These are phyloP conservation scores for Peromyscus aztecus DNA, from an alignment of 2,797 vertebrate species.

Conservation along the genomic window DNA sequence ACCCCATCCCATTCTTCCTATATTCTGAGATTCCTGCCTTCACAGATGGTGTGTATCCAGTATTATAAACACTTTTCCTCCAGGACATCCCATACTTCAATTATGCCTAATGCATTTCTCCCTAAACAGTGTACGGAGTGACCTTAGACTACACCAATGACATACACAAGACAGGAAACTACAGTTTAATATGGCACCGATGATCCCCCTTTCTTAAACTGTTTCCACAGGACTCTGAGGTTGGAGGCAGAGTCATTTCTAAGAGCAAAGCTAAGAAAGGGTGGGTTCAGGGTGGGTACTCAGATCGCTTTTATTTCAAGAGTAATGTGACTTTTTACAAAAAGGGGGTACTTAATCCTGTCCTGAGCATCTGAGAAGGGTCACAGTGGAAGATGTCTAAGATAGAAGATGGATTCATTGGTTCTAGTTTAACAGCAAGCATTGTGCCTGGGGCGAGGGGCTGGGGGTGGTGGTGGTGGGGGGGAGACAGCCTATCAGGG, in stretches of 20 bases:
- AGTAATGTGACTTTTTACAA: background rate
- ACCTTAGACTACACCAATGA: background rate
- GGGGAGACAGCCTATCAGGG: accelerated
- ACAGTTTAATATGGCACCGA: background rate
- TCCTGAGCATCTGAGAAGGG: background rate
- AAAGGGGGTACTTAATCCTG: background rate
- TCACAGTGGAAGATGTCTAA: background rate
- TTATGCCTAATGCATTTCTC: background rate
- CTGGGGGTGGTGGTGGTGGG: no score
- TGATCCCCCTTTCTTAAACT: background rate
- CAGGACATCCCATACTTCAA: background rate
- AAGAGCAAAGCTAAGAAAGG: background rate
- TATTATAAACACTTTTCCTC: background rate
- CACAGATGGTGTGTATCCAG: background rate
- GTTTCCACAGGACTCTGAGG: background rate
- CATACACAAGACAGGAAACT: background rate
- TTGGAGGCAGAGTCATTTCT: background rate
- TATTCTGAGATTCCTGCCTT: background rate
- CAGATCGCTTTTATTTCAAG: background rate
- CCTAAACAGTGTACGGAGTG: background rate
- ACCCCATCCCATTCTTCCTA: background rate
- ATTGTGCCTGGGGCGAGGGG: background rate
- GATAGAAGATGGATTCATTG: background rate
- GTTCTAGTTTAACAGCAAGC: background rate
- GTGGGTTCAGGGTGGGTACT: background rate